These are phyloP conservation scores for Asobara japonica DNA, from an alignment of 1,140 invertebrate genomes.

Conservation along the genomic window DNA sequence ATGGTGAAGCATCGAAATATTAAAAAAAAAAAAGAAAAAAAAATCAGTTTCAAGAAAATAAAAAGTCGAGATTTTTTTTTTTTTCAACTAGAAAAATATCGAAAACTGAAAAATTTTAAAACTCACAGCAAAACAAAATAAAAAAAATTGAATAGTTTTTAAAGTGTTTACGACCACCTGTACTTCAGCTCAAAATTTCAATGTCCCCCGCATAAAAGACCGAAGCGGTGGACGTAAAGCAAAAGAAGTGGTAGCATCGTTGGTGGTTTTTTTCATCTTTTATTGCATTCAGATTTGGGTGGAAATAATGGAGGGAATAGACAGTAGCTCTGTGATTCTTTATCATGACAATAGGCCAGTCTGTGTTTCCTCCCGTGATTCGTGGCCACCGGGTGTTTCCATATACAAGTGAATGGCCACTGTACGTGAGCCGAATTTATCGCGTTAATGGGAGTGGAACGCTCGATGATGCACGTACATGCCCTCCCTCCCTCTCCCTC, in stretches of 20 bases:
- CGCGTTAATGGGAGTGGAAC: conserved; percentile 8
- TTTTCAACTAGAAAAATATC: too few species aligned
- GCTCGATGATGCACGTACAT: conserved; percentile 19
- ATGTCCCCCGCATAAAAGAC: background rate
- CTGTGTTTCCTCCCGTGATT: background rate
- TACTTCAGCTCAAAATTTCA: background rate
- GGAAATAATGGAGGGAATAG: background rate
- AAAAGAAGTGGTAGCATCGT: background rate
- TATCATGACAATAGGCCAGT: conserved; percentile 6
- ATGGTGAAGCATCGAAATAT: too few species aligned
- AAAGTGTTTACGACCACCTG: background rate
- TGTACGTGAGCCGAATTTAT: conserved; percentile 16
- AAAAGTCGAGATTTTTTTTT: too few species aligned
- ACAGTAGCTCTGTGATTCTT: conserved; percentile 1
- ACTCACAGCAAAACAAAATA: too few species aligned
- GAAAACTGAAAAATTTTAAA: background rate
- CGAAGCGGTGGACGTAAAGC: background rate
- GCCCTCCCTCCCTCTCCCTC: background rate
- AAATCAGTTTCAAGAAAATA: background rate
- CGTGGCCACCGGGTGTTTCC: background rate
- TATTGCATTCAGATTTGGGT: background rate
- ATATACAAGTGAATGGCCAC: background rate
- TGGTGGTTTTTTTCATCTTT: background rate
- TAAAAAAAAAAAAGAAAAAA: background rate
- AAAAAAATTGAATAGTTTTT: too few species aligned